Conservation (phyloP, 2,113 vertebrate genomes). For the Potamarius usumacintae region DNA sequence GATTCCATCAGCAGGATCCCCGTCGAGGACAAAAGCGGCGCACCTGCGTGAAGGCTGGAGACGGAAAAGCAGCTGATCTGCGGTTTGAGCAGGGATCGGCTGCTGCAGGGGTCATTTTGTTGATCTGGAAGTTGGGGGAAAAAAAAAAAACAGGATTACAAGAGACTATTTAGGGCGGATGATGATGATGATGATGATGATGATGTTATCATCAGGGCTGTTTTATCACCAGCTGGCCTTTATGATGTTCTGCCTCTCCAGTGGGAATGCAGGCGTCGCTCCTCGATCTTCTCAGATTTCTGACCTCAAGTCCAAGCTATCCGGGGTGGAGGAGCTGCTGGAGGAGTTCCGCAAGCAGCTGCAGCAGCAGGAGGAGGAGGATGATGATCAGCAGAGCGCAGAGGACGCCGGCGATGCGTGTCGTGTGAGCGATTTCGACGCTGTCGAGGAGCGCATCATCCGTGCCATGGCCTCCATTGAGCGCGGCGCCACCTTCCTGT, state of each 20-base stretch:
- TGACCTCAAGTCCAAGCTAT: conserved; percentile 75
- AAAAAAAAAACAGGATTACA: not conserved
- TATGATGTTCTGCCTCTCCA: not conserved
- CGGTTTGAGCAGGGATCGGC: not conserved
- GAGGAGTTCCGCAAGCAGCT: conserved; percentile 88
- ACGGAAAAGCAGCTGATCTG: not conserved
- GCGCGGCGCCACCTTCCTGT: conserved; percentile 85
- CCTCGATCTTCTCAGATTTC: conserved; percentile 67
- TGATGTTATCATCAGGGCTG: not conserved
- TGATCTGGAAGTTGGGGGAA: not conserved
- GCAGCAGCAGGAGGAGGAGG: conserved; percentile 72
- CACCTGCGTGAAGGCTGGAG: not conserved
- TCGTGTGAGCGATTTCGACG: conserved; percentile 61
- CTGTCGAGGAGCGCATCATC: conserved; percentile 82
- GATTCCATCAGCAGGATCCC: conserved; percentile 12
- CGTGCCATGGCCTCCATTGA: conserved; percentile 86
- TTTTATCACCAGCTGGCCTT: not conserved
- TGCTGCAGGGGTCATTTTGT: not conserved
- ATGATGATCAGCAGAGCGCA: conserved; percentile 55
- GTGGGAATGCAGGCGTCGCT: not conserved
- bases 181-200: not conserved
- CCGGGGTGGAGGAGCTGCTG: conserved; percentile 84
- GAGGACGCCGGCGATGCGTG: conserved; percentile 51
- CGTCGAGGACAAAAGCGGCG: conserved; percentile 3
- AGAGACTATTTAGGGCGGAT: not conserved